Evolutionary conservation across 2,113 vertebrate species (phyloP).

Genomic region (Austrofundulus limnaeus): DNA sequence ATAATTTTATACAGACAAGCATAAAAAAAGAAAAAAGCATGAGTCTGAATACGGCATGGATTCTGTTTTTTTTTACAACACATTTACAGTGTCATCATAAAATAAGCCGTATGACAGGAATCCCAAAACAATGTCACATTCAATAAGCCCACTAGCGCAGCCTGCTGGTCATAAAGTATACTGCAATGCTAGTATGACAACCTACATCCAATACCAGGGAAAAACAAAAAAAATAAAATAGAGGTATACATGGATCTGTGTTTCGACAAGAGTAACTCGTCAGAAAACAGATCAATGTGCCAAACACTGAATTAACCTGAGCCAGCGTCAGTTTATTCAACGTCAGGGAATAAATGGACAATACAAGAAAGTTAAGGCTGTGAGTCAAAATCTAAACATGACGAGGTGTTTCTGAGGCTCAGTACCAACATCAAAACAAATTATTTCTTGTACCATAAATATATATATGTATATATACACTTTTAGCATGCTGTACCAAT

Average conservation of each 20-base stretch:
- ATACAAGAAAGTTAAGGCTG: constrained; percentile 31
- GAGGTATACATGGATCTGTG: constrained; percentile 10
- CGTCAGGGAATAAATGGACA: constrained; percentile 2
- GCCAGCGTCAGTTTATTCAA: constrained; percentile 16
- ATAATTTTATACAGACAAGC: constrained; percentile 33
- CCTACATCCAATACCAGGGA: constrained; percentile 23
- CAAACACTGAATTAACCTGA: constrained; percentile 15
- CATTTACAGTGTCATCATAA: constrained; percentile 53
- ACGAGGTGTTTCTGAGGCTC: constrained; percentile 5
- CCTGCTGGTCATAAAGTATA: constrained; percentile 62
- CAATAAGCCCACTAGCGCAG: constrained; percentile 60
- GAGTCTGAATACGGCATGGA: constrained; percentile 43
- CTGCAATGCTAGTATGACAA: constrained; percentile 35
- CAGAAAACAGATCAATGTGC: constrained; percentile 31
- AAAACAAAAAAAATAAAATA: constrained; percentile 10
- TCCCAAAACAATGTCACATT: constrained; percentile 55
- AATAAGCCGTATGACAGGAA: constrained; percentile 41
- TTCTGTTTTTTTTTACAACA: constrained; percentile 38
- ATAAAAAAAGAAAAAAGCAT: constrained; percentile 29
- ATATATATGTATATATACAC: constrained; percentile 20
- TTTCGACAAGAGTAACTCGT: constrained; percentile 31
- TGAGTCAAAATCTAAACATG: constrained; percentile 15
- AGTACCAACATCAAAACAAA: constrained; percentile 36
- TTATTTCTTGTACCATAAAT: constrained; percentile 35
- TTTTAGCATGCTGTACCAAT: constrained; percentile 42